phyloP scores from a whole-genome alignment of 2,888 invertebrate species.

The Barypeithes pellucidus region DNA sequence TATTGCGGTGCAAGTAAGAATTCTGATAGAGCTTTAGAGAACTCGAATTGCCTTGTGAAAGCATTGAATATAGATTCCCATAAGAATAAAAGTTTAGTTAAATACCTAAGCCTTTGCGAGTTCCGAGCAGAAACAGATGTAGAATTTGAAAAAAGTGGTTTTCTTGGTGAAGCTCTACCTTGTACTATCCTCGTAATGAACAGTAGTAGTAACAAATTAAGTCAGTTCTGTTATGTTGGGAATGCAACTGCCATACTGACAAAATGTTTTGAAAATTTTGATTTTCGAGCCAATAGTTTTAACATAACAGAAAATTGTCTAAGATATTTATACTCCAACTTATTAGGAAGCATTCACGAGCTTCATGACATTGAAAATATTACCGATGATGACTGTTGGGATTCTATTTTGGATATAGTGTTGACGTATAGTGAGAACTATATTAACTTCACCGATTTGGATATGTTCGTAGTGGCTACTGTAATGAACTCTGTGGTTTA shows the following conservation, averaged over 20 bases:
- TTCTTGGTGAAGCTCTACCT: not conserved
- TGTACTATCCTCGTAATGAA: not conserved
- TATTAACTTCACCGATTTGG: not conserved
- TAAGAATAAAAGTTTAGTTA: not conserved
- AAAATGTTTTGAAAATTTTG: constrained; percentile 32
- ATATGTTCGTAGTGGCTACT: constrained; percentile 6
- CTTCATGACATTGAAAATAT: not conserved
- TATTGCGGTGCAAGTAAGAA: not conserved
- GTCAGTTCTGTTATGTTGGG: constrained; percentile 18
- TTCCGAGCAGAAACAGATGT: not conserved
- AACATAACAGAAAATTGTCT: constrained; percentile 12
- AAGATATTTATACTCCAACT: not conserved
- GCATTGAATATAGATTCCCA: not conserved
- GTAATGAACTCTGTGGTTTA: not conserved
- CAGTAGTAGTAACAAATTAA: not conserved
- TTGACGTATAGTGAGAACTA: not conserved
- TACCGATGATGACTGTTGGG: not conserved
- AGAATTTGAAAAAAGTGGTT: not conserved
- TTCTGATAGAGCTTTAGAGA: not conserved
- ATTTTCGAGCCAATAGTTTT: not conserved
- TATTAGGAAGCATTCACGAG: not conserved
- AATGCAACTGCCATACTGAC: constrained; percentile 20
- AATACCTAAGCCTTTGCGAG: not conserved
- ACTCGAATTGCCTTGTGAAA: not conserved
- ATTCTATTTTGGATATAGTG: not conserved